Percentiles rank a stretch among this genome's conserved stretches.
These are phyloP conservation scores for Coleophora deauratella DNA, from an alignment of 2,888 invertebrate genomes.

Conservation along the genomic window DNA sequence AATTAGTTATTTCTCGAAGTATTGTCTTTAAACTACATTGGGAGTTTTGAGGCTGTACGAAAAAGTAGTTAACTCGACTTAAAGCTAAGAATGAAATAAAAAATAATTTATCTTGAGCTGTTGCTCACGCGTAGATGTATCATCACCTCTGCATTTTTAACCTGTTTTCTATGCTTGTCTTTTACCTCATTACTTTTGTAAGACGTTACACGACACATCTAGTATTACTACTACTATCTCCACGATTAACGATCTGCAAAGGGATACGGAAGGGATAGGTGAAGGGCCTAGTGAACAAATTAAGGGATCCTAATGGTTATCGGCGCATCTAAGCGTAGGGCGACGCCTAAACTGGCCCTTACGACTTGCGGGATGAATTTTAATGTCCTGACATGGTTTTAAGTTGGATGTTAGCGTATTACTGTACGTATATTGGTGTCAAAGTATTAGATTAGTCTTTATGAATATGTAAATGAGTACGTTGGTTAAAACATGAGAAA, in stretches of 20 bases:
- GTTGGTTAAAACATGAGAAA: too few species aligned
- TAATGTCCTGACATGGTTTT: slow-evolving; percentile 39
- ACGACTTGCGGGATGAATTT: slow-evolving; percentile 62
- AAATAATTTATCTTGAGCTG: too few species aligned
- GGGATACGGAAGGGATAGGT: slow-evolving; percentile 70
- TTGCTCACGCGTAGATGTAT: too few species aligned
- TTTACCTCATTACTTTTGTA: too few species aligned
- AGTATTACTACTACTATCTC: slow-evolving; percentile 30
- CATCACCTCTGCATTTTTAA: too few species aligned
- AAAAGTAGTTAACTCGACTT: too few species aligned
- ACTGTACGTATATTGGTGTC: slow-evolving; percentile 10
- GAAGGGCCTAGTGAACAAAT: slow-evolving; percentile 64
- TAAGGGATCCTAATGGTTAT: slow-evolving; percentile 72
- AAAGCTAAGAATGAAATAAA: too few species aligned
- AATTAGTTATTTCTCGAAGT: too few species aligned
- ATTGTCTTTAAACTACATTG: too few species aligned
- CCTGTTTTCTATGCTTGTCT: too few species aligned
- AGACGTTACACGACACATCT: slow-evolving; percentile 25
- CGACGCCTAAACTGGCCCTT: slow-evolving; percentile 50
- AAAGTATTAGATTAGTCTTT: background rate
- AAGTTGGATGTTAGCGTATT: slow-evolving; percentile 14
- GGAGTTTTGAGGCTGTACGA: too few species aligned
- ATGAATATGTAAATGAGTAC: too few species aligned
- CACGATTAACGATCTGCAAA: slow-evolving; percentile 57
- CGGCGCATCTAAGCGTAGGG: slow-evolving; percentile 51